phyloP scores from a whole-genome alignment of 2,888 invertebrate species.

The Galerucella nymphaeae region DNA sequence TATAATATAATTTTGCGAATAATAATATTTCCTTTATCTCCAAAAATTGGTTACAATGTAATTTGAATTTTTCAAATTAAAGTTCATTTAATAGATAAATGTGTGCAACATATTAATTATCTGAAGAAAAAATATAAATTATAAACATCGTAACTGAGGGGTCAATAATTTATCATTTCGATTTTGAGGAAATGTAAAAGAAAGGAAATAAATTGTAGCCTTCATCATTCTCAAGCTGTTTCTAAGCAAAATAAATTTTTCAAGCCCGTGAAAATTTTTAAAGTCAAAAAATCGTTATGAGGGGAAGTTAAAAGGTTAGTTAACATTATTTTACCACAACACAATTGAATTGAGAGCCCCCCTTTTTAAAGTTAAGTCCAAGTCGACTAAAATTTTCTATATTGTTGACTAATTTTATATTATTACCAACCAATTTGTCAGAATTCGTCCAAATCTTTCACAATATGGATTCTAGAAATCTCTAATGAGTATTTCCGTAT shows the following conservation, averaged over 20 bases:
- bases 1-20: too few species aligned
- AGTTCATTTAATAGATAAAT: neutral
- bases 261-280: neutral
- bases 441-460: too few species aligned
- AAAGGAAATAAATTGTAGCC: neutral
- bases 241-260: neutral
- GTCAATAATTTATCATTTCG: neutral
- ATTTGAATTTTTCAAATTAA: neutral
- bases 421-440: too few species aligned
- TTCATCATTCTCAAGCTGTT: neutral
- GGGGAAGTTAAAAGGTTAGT: too few species aligned
- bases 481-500: too few species aligned
- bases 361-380: too few species aligned
- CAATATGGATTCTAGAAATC: too few species aligned
- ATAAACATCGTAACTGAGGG: neutral
- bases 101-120: neutral
- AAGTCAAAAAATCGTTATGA: neutral
- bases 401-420: too few species aligned
- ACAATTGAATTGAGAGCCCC: too few species aligned
- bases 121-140: neutral
- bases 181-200: neutral
- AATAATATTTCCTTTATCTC: neutral
- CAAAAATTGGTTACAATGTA: conserved; percentile 1
- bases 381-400: too few species aligned
- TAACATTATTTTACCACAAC: too few species aligned